phyloP scores from a whole-genome alignment of 2,888 invertebrate species.

The Nephrotoma guestfalica region DNA sequence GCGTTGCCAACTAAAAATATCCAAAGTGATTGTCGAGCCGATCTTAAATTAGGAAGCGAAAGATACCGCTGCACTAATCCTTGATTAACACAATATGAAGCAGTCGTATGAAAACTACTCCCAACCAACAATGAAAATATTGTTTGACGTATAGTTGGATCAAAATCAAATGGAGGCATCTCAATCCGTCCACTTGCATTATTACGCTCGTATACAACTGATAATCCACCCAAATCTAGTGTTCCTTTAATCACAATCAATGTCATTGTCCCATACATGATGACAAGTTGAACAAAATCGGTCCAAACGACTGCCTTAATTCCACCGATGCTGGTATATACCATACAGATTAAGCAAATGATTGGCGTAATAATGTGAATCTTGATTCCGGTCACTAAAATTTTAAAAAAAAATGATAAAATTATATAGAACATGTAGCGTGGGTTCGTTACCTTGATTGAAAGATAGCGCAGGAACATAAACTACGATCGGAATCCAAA shows the following conservation, averaged over 20 bases:
- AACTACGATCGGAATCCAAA: constrained; percentile 32
- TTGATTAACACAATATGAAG: constrained; percentile 65
- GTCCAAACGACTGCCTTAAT: constrained; percentile 73
- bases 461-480: constrained; percentile 66
- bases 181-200: constrained; percentile 54
- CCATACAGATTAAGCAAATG: constrained; percentile 64
- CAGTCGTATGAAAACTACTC: constrained; percentile 60
- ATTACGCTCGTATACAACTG: constrained; percentile 48
- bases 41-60: constrained; percentile 51
- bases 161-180: constrained; percentile 54
- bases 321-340: constrained; percentile 81
- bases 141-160: constrained; percentile 66
- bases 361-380: constrained; percentile 68
- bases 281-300: constrained; percentile 61
- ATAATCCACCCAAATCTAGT: constrained; percentile 52
- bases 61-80: constrained; percentile 74
- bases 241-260: constrained; percentile 61
- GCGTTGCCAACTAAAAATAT: constrained; percentile 45
- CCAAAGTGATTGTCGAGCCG: constrained; percentile 54
- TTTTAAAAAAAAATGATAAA: not conserved
- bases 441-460: constrained; percentile 38
- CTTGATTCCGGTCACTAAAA: constrained; percentile 44
- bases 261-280: constrained; percentile 61
- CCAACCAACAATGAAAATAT: constrained; percentile 63
- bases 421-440: no score